These are phyloP conservation scores for Malachius bipustulatus DNA, from an alignment of 2,888 invertebrate species.

Conservation along the genomic window DNA sequence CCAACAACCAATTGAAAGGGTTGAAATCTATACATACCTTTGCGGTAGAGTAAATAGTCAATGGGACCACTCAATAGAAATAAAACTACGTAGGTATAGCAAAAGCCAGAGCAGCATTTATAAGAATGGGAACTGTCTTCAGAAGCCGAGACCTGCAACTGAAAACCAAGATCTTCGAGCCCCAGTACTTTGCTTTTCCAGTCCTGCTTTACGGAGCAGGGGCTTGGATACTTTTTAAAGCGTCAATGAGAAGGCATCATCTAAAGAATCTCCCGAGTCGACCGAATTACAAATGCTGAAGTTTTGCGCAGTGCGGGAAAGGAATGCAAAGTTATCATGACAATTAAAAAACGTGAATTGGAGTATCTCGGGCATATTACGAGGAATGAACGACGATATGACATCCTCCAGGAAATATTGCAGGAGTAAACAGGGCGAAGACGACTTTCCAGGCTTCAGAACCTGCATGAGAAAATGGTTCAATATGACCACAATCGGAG, in stretches of 20 bases:
- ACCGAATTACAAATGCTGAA: no score
- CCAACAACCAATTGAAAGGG: no score
- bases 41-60: no score
- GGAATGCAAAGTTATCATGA: slow-evolving; percentile 1
- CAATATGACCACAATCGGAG: not conserved
- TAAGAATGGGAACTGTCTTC: not conserved
- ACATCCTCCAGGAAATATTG: slow-evolving; percentile 4
- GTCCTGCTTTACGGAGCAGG: not conserved
- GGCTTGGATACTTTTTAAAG: not conserved
- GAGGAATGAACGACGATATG: not conserved
- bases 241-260: no score
- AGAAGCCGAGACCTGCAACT: not conserved
- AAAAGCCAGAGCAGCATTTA: slow-evolving; percentile 2
- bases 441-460: slow-evolving; percentile 4
- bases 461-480: slow-evolving; percentile 7
- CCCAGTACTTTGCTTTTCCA: not conserved
- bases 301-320: not conserved
- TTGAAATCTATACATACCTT: no score
- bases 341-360: no score
- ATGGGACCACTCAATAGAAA: slow-evolving; percentile 5
- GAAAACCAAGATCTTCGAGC: not conserved
- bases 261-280: not conserved
- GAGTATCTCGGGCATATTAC: slow-evolving; percentile 7
- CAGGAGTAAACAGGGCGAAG: slow-evolving; percentile 8
- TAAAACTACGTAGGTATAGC: slow-evolving; percentile 7